These are phyloP conservation scores for Hydrocynus forskahlii DNA, from an alignment of 2,797 vertebrate genomes.

Conservation along the genomic window DNA sequence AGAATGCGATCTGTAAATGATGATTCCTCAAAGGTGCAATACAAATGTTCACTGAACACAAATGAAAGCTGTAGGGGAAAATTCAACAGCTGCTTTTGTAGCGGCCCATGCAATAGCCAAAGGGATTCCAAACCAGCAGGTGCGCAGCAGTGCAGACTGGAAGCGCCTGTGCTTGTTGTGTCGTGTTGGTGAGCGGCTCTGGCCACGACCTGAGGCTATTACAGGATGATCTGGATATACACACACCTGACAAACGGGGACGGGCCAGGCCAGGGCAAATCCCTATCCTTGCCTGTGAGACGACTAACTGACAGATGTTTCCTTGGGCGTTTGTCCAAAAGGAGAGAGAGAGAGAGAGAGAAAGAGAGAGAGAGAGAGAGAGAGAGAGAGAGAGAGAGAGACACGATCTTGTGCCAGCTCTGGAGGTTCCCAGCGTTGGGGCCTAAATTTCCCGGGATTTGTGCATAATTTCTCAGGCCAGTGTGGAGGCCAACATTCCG, in stretches of 20 bases:
- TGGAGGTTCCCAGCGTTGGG: constrained; percentile 41
- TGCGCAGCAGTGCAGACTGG: neutral
- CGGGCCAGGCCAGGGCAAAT: constrained; percentile 55
- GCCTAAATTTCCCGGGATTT: constrained; percentile 61
- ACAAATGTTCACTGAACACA: neutral
- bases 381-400: neutral
- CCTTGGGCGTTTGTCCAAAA: constrained; percentile 56
- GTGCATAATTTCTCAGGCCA: constrained; percentile 58
- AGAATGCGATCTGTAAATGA: neutral
- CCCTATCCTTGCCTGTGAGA: constrained; percentile 56
- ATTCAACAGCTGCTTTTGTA: neutral
- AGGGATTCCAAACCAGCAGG: neutral
- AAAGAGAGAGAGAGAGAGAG: constrained; percentile 7
- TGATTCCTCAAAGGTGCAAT: neutral
- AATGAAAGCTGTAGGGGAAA: neutral
- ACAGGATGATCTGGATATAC: constrained; percentile 35
- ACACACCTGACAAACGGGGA: constrained; percentile 57
- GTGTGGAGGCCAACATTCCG: constrained; percentile 13
- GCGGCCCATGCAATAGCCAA: neutral
- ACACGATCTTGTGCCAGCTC: constrained; percentile 36
- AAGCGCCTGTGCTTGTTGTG: neutral
- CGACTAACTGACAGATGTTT: constrained; percentile 66
- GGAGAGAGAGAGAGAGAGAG: constrained; percentile 27
- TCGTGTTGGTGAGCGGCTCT: constrained; percentile 39
- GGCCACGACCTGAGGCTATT: constrained; percentile 17